A percentile compares a stretch with the other conserved stretches of the same genome.
Conservation (phyloP, 2,797 vertebrate genomes). For the Diplodus sargus region DNA sequence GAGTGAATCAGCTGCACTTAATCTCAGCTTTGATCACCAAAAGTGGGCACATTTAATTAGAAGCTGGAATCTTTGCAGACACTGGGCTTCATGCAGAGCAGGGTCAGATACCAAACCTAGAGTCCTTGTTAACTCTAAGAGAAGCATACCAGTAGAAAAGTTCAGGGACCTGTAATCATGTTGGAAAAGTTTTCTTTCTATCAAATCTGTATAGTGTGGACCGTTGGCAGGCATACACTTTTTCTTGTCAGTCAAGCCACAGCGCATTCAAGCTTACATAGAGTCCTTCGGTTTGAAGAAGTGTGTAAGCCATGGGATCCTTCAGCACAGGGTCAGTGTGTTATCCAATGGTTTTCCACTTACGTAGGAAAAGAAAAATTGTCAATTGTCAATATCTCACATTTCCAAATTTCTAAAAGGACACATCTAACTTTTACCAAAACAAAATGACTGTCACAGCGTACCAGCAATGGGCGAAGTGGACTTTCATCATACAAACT, state of each 20-base stretch:
- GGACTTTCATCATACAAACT: too few relatives aligned
- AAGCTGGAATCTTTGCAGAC: slow-evolving; percentile 19
- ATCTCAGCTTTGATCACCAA: slow-evolving; percentile 20
- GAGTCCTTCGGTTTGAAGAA: background rate
- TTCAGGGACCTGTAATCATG: slow-evolving; percentile 26
- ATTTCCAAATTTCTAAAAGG: too few relatives aligned
- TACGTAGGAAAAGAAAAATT: background rate
- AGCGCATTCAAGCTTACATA: background rate
- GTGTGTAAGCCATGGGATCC: background rate
- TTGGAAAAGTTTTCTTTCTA: slow-evolving; percentile 24
- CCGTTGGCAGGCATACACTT: slow-evolving; percentile 49
- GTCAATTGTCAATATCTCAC: too few relatives aligned
- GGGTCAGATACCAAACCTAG: slow-evolving; percentile 39
- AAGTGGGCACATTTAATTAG: slow-evolving; percentile 33
- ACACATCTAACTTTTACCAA: too few relatives aligned
- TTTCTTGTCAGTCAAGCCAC: slow-evolving; percentile 24
- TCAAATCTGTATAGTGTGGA: slow-evolving; percentile 49
- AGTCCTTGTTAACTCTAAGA: slow-evolving; percentile 17
- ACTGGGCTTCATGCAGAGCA: slow-evolving; percentile 13
- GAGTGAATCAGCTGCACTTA: background rate
- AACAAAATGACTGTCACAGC: too few relatives aligned
- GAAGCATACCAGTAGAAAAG: slow-evolving; percentile 40
- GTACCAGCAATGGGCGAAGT: too few relatives aligned
- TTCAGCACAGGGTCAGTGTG: background rate
- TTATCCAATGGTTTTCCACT: background rate